Conservation (phyloP, 2,797 vertebrate genomes). For the Cottoperca gobio region DNA sequence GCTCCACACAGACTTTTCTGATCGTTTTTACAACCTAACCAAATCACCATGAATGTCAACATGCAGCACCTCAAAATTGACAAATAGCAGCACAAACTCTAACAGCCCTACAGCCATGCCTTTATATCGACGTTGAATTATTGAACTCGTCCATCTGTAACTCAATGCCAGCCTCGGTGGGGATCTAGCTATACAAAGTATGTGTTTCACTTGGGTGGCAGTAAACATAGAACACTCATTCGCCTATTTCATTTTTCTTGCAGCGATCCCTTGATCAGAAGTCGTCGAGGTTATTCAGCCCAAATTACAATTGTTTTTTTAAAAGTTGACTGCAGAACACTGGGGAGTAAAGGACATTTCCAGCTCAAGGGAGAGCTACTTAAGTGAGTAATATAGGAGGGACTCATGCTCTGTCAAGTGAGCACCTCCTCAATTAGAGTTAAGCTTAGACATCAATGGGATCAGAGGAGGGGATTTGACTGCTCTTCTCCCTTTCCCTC, state of each 20-base stretch:
- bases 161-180: slow-evolving; percentile 23
- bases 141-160: slow-evolving; percentile 43
- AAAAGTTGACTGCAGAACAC: slow-evolving; percentile 64
- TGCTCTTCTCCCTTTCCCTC: slow-evolving; percentile 37
- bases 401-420: slow-evolving; percentile 55
- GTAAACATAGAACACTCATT: slow-evolving; percentile 48
- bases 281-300: slow-evolving; percentile 67
- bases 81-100: slow-evolving; percentile 33
- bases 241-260: slow-evolving; percentile 64
- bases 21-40: slow-evolving; percentile 4
- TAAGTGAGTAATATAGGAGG: slow-evolving; percentile 58
- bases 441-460: slow-evolving; percentile 73
- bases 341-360: slow-evolving; percentile 58
- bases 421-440: slow-evolving; percentile 77
- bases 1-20: background rate
- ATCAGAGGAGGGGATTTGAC: slow-evolving; percentile 68
- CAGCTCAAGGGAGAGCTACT: slow-evolving; percentile 65
- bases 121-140: slow-evolving; percentile 21
- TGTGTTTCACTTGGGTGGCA: slow-evolving; percentile 35
- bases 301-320: slow-evolving; percentile 75
- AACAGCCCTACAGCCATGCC: background rate
- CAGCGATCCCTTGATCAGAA: slow-evolving; percentile 56
- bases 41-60: slow-evolving; percentile 45
- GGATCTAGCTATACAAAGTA: slow-evolving; percentile 33
- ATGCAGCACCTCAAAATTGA: slow-evolving; percentile 31